Evolutionary conservation across 2,797 vertebrate genomes (phyloP).

Genomic region (Pseudocheirus occidentalis): DNA sequence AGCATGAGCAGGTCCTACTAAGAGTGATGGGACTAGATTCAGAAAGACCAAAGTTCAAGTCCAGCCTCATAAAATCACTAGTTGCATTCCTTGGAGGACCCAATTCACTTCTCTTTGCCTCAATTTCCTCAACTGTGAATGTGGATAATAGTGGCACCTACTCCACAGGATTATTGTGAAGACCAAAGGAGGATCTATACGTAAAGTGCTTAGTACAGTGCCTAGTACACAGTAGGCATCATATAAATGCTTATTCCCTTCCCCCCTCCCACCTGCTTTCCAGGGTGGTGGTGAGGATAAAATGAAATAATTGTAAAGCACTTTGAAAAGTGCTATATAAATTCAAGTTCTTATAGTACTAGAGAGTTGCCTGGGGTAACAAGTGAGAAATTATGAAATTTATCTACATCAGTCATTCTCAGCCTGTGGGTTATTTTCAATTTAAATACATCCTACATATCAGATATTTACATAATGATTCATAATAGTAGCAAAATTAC

Average conservation of each 20-base stretch:
- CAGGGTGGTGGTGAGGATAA: background rate
- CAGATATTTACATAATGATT: too few species aligned
- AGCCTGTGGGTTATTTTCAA: too few species aligned
- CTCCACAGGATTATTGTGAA: background rate
- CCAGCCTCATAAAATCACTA: background rate
- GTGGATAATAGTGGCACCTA: background rate
- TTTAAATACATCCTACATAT: too few species aligned
- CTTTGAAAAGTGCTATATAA: background rate
- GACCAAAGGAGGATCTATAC: background rate
- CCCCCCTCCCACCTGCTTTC: background rate
- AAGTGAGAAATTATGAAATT: background rate
- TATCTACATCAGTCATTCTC: too few species aligned
- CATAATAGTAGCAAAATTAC: too few species aligned
- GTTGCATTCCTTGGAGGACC: background rate
- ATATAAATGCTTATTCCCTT: background rate
- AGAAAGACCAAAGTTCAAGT: background rate
- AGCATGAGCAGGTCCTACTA: background rate
- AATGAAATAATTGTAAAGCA: background rate
- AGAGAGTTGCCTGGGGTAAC: background rate
- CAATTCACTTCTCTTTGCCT: background rate
- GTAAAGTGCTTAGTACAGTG: background rate
- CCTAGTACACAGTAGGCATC: background rate
- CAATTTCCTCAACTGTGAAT: background rate
- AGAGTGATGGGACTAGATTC: background rate
- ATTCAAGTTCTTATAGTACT: background rate